Base-by-base conservation (phyloP, 2,888 invertebrate genomes). In the Drosophila testacea region DNA sequence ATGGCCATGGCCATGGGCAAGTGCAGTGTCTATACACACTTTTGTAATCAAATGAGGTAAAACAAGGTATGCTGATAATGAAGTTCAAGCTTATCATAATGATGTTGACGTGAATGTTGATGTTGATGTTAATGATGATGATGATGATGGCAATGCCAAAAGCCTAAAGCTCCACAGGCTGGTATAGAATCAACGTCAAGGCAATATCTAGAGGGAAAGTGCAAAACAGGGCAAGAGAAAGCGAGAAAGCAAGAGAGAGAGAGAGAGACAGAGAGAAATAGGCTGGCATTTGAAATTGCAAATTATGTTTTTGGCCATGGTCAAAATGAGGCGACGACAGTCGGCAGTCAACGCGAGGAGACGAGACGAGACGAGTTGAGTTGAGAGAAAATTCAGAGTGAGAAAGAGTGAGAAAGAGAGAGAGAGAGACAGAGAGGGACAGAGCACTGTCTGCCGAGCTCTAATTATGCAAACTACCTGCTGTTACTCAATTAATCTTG, bases 401-500 rank as follows among this genome's bases (percentile, higher is more conserved):
- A 6, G 9, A 10, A 10, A 22, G 48, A 50, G 10, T 0, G 48
- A 34, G 16, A 32, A 1, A 48, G 32, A 10, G 2, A 34, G 22
- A 22, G 32, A 34, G 34, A 11, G 48, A 50, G 6, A 6, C 6
- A 50, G 50, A 34, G 22, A 34, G 50, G 11, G 16, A 6, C 6
- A 6, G 32, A 27, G 70, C 11, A 32, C 50, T 63, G 68, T 71
- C 67, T 70, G 70, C 11, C 47, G 72, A 69, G 71, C 48, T 76
- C 89, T 83, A 83, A 85, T 85, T 85, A 85, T 88, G 85, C 87
- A 86, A 86, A 86, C 89, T 86, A 87, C 89, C 85, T 87, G 89
- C 87, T 83, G 89, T 80, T 86, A 81, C 84, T 81, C 88, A 86
- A 87, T 86, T 86, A 86, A 89, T 87, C 89, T 89, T 89, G 85